These are phyloP conservation scores for Dendroctonus ponderosae DNA, from an alignment of 1,140 invertebrate species.

Conservation along the genomic window DNA sequence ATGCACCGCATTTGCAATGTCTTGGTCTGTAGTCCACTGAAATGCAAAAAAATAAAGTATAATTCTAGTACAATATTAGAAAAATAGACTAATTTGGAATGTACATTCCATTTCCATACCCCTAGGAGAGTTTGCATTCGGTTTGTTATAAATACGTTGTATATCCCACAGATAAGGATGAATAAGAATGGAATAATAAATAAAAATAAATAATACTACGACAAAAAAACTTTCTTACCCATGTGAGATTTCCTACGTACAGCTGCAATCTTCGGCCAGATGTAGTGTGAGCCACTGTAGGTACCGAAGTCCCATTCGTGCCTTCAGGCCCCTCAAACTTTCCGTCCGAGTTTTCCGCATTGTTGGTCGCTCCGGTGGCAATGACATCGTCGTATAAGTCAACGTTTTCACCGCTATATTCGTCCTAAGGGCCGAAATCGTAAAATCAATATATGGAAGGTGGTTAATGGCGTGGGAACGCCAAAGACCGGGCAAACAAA, in stretches of 20 bases:
- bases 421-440: constrained; percentile 61
- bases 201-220: too few species aligned
- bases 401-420: constrained; percentile 80
- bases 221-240: constrained; percentile 57
- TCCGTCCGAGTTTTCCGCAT: constrained; percentile 54
- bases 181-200: background rate
- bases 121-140: too few species aligned
- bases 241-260: constrained; percentile 94
- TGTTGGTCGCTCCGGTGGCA: constrained; percentile 66
- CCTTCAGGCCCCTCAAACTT: constrained; percentile 57
- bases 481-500: too few species aligned
- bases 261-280: constrained; percentile 80
- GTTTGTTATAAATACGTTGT: too few species aligned
- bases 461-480: background rate
- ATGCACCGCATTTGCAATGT: constrained; percentile 84
- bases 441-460: constrained; percentile 14
- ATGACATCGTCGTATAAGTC: constrained; percentile 98
- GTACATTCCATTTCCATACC: too few species aligned
- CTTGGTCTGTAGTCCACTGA: constrained; percentile 97
- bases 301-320: constrained; percentile 69
- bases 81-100: too few species aligned
- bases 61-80: background rate
- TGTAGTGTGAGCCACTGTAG: constrained; percentile 64
- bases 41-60: constrained; percentile 26
- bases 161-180: too few species aligned